These are phyloP conservation scores for Platyrinchus mystaceus DNA, from an alignment of 2,797 vertebrate species.

Conservation along the genomic window DNA sequence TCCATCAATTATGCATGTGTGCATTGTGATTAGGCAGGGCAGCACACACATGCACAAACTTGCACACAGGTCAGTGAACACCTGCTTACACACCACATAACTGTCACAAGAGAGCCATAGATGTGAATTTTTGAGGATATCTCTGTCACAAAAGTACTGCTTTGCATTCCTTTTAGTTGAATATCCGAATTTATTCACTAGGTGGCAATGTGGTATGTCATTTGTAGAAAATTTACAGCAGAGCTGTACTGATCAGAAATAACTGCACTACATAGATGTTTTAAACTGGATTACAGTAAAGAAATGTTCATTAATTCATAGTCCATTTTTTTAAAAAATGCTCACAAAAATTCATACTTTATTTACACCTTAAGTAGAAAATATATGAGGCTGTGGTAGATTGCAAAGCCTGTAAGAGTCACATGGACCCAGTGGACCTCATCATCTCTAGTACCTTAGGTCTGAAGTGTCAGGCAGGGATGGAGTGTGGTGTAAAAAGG, in stretches of 20 bases:
- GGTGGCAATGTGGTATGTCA: conserved; percentile 28
- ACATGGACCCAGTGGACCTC: not conserved
- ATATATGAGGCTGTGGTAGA: not conserved
- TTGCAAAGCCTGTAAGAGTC: not conserved
- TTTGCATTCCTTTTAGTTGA: not conserved
- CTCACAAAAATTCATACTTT: not conserved
- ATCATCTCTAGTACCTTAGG: not conserved
- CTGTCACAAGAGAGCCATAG: not conserved
- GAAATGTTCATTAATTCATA: not conserved
- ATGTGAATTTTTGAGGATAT: not conserved
- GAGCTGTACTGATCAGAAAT: not conserved
- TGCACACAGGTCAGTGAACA: not conserved
- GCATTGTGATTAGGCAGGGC: not conserved
- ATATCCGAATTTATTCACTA: conserved; percentile 33
- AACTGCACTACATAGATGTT: not conserved
- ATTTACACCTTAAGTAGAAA: not conserved
- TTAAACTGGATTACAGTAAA: not conserved
- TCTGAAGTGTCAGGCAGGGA: not conserved
- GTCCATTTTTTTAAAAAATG: not conserved
- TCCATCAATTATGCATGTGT: not conserved
- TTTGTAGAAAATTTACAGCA: not conserved
- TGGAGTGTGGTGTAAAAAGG: not conserved
- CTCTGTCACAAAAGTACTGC: not conserved
- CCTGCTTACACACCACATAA: not conserved
- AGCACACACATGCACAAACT: not conserved